phyloP scores from a whole-genome alignment of 2,888 invertebrate genomes.

The Apocheima hispidaria region DNA sequence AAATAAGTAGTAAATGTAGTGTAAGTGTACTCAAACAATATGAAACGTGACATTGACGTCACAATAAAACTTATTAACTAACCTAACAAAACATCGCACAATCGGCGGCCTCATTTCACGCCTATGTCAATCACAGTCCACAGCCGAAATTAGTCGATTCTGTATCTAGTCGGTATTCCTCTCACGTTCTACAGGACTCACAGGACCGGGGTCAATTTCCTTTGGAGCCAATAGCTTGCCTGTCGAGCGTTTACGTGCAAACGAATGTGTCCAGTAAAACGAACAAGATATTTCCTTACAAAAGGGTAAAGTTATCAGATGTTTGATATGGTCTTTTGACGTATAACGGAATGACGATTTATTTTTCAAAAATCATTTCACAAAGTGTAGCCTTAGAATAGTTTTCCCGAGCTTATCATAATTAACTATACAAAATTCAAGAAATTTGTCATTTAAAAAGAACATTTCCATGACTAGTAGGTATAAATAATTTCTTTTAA shows the following conservation, averaged over 20 bases:
- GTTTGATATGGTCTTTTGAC: too few relatives aligned
- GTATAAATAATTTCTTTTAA: too few relatives aligned
- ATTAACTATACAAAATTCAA: too few relatives aligned
- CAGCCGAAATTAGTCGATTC: constrained; percentile 55
- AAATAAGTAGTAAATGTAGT: too few relatives aligned
- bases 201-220: constrained; percentile 70
- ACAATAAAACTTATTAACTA: constrained; percentile 4
- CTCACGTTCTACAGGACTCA: constrained; percentile 60
- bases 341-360: too few relatives aligned
- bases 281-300: constrained; percentile 25
- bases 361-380: too few relatives aligned
- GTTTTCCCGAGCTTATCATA: too few relatives aligned
- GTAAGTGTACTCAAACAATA: too few relatives aligned
- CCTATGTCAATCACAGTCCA: constrained; percentile 59
- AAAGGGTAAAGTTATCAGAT: constrained; percentile 9
- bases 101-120: constrained; percentile 30
- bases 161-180: constrained; percentile 54
- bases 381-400: too few relatives aligned
- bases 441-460: too few relatives aligned
- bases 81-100: constrained; percentile 16
- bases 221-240: constrained; percentile 49
- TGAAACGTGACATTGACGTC: too few relatives aligned
- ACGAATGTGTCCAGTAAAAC: constrained; percentile 40
- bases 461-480: too few relatives aligned
- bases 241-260: constrained; percentile 46